Conservation (phyloP, 2,113 vertebrate species). For the Microtus pennsylvanicus region DNA sequence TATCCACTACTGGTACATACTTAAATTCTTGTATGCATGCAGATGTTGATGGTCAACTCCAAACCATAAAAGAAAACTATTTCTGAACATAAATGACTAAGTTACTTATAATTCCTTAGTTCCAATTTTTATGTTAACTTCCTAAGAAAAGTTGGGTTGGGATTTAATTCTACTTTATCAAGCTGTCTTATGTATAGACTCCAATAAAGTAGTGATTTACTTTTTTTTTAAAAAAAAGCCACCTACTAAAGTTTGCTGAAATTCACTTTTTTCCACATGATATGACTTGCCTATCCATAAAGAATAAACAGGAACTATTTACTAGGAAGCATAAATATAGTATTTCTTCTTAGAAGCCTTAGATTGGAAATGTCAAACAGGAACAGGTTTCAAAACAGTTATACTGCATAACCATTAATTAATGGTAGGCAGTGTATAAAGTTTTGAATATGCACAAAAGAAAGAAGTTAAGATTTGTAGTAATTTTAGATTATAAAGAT, state of each 20-base stretch:
- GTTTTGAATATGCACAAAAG: conserved; percentile 10
- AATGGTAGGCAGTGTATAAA: background rate
- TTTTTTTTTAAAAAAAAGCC: background rate
- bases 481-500: background rate
- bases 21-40: conserved; percentile 26
- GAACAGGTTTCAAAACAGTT: background rate
- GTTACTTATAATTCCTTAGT: background rate
- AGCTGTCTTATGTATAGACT: background rate
- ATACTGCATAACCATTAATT: background rate
- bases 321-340: background rate
- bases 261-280: background rate
- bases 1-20: background rate
- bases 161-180: background rate
- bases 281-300: background rate
- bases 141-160: background rate
- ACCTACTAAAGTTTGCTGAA: conserved; percentile 44
- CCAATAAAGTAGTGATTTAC: background rate
- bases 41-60: background rate
- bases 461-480: background rate
- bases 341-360: conserved; percentile 22
- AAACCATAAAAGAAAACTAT: conserved; percentile 36
- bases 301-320: background rate
- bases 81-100: background rate
- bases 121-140: conserved; percentile 23
- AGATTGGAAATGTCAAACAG: background rate